phyloP scores from a whole-genome alignment of 2,113 vertebrate species.

The Megaceryle maxima region DNA sequence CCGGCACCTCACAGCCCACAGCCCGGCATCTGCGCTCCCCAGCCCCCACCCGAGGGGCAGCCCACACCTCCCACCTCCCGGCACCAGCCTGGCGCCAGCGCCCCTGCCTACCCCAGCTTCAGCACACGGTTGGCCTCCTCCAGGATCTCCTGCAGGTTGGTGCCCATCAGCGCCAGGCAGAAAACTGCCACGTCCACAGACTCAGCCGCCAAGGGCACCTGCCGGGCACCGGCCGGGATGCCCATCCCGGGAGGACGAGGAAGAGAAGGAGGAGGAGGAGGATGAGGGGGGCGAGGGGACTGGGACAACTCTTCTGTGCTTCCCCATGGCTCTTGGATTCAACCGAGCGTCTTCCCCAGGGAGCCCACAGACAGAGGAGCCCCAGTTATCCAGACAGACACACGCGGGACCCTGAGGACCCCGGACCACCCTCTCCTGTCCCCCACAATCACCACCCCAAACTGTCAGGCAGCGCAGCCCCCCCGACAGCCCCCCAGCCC shows the following conservation, averaged over 20 bases:
- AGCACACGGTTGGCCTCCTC: conserved; percentile 91
- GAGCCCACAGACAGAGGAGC: fast-evolving
- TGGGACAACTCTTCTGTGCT: fast-evolving
- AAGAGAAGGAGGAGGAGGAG: too few relatives aligned
- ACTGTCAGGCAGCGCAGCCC: too few relatives aligned
- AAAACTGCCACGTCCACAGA: conserved; percentile 90
- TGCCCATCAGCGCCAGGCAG: conserved; percentile 96
- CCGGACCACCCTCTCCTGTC: not conserved
- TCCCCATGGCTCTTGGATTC: too few relatives aligned
- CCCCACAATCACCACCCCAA: too few relatives aligned
- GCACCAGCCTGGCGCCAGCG: fast-evolving
- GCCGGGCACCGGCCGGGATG: not conserved
- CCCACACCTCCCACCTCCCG: not conserved
- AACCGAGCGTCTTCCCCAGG: fast-evolving
- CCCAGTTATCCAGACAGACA: fast-evolving
- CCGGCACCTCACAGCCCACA: fast-evolving
- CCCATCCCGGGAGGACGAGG: not conserved
- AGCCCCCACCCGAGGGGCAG: not conserved
- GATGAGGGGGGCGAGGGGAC: not conserved
- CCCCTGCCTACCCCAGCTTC: conserved; percentile 76
- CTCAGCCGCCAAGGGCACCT: conserved; percentile 85
- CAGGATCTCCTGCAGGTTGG: conserved; percentile 90
- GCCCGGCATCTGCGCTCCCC: not conserved
- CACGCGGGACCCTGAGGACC: too few relatives aligned
- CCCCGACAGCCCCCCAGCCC: too few relatives aligned